Evolutionary conservation across 2,888 invertebrate genomes (phyloP), one percentile per base, ranked within the genome.

Genomic region (Petrophora chlorosata): DNA sequence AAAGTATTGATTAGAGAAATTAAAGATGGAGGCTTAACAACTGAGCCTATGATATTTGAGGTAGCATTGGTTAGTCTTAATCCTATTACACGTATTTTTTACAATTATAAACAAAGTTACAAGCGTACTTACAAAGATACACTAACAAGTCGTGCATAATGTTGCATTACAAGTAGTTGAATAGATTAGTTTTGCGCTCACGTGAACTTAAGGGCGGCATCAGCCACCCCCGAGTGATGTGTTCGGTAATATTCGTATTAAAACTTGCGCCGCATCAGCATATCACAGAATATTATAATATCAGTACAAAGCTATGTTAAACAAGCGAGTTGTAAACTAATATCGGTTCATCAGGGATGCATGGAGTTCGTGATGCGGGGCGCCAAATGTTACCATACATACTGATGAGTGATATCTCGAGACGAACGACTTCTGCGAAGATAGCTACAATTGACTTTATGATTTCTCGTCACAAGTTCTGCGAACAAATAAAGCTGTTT

Each of bases 301-400:
- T 68, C 53, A 44, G 67, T 70, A 80, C 81, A 80, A 81, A 82
- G 82, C 64, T 76, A 79, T 77, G 77, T 72, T 68, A 75, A 77
- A 71, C 70, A 70, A 76, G 72, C 59, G 59, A 74, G 73, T 73
- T 71, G 64, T 53, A 63, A 80, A 82, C 82, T 85, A 82, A 82
- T 83, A 80, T 72, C 61, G 66, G 67, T 71, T 82, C 81, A 85
- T 86, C 76, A 71, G 63, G 76, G 74, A 84, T 82, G 84, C 84
- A 79, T 76, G 76, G 82, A 85, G 77, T 82, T 76, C 47, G 57
- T 49, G 60, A 63, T 52, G 56, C 53, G 54, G 33, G 45, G 47
- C 39, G 53, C 58, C 53, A 55, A 61, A 58, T 61, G 60, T 58
- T 56, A 48, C 56, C 54, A 46, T 53, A 52, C 56, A 57, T 52